Percentiles rank a stretch among this genome's conserved stretches.
Evolutionary conservation across 2,888 invertebrate genomes (phyloP).

Genomic region (Dicyrtoma fusca): DNA sequence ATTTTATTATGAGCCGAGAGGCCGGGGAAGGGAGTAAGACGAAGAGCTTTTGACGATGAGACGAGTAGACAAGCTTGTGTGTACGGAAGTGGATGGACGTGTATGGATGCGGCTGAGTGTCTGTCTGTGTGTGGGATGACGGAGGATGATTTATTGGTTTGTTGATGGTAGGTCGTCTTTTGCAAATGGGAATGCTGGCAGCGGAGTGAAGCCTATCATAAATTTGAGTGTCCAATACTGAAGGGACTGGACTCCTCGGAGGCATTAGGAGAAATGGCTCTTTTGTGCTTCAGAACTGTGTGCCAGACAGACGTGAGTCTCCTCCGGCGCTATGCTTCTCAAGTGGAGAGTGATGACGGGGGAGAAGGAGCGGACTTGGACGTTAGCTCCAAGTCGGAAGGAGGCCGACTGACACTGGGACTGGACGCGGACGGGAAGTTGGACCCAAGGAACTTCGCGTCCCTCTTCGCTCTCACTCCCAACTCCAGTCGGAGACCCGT

Average conservation of each 20-base stretch:
- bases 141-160: conserved; percentile 35
- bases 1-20: too few species aligned
- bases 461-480: conserved; percentile 60
- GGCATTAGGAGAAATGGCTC: conserved; percentile 56
- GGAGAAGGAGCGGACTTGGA: too few species aligned
- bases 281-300: conserved; percentile 57
- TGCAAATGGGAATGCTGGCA: conserved; percentile 60
- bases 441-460: conserved; percentile 57
- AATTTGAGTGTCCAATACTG: conserved; percentile 60
- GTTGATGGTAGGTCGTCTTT: conserved; percentile 59
- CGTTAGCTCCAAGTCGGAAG: conserved; percentile 15
- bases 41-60: too few species aligned
- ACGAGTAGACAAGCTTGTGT: background rate
- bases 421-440: conserved; percentile 36
- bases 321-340: background rate
- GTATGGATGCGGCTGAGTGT: background rate
- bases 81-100: background rate
- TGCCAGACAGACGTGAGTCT: conserved; percentile 18
- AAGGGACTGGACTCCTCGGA: conserved; percentile 53
- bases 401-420: conserved; percentile 32
- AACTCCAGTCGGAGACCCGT: conserved; percentile 58
- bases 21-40: too few species aligned
- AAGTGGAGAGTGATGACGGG: conserved; percentile 24
- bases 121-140: background rate
- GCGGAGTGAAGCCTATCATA: conserved; percentile 60